A percentile compares a stretch with the other conserved stretches of the same genome.
These are phyloP conservation scores for Chitala chitala DNA, from an alignment of 2,113 vertebrate species.

Conservation along the genomic window DNA sequence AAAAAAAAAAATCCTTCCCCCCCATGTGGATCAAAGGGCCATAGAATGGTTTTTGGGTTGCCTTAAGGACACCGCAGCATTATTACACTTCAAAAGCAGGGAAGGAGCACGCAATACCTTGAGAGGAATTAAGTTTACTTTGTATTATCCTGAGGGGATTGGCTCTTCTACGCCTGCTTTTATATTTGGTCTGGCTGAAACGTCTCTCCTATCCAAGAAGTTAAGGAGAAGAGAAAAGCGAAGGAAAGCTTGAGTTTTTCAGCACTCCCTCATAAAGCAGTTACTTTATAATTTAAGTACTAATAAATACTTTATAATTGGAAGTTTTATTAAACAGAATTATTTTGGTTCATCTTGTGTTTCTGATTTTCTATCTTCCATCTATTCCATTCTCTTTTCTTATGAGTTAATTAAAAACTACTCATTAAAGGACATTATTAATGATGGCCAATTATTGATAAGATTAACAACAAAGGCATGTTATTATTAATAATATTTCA, in stretches of 20 bases:
- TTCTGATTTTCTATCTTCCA: not conserved
- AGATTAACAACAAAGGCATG: not conserved
- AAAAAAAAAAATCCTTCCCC: slow-evolving; percentile 18
- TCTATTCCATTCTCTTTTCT: not conserved
- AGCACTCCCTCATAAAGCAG: not conserved
- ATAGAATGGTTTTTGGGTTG: not conserved
- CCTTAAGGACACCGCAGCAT: not conserved
- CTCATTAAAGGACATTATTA: not conserved
- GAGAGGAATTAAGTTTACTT: slow-evolving; percentile 14
- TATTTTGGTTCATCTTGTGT: not conserved
- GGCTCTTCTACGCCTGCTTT: not conserved
- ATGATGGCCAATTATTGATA: not conserved
- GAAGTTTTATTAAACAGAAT: too few species aligned
- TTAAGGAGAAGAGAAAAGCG: too few species aligned
- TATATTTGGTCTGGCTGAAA: not conserved
- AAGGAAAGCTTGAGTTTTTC: not conserved
- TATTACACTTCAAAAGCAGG: slow-evolving; percentile 11
- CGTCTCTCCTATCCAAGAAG: not conserved
- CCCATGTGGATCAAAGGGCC: slow-evolving; percentile 14
- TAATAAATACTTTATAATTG: too few species aligned
- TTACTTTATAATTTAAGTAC: too few species aligned
- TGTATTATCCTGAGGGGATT: not conserved
- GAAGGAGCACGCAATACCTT: not conserved
- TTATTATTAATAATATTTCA: not conserved
- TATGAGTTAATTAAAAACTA: not conserved